Percentiles rank a stretch among this genome's conserved stretches.
These are phyloP conservation scores for Cochlearius cochlearius DNA, from an alignment of 2,113 vertebrate species.

Conservation along the genomic window DNA sequence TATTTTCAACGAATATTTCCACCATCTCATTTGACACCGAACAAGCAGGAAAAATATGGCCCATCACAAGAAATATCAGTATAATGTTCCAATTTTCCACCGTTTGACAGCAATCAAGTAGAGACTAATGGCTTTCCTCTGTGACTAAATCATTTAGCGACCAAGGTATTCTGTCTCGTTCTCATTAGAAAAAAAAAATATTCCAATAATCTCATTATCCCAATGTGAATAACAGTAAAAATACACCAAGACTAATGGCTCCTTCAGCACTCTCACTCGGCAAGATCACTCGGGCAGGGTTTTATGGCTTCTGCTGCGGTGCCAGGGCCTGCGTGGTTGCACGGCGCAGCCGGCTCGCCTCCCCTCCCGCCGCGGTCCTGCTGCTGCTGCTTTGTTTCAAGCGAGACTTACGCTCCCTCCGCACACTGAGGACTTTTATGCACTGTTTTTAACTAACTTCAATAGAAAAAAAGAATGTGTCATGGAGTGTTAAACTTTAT, in stretches of 20 bases:
- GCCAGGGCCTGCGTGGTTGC: neutral
- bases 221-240: conserved; percentile 83
- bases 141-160: conserved; percentile 82
- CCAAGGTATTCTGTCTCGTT: conserved; percentile 86
- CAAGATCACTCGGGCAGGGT: conserved; percentile 68
- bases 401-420: neutral
- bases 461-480: conserved; percentile 54
- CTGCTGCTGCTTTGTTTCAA: neutral
- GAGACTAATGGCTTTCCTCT: conserved; percentile 85
- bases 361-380: neutral
- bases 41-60: conserved; percentile 72
- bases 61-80: conserved; percentile 78
- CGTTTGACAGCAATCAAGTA: conserved; percentile 86
- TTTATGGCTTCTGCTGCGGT: neutral
- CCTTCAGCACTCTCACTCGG: conserved; percentile 37
- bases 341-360: neutral
- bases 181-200: conserved; percentile 86
- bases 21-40: conserved; percentile 43
- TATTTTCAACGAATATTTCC: conserved; percentile 19
- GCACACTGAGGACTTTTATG: conserved; percentile 43
- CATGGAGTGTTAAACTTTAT: conserved; percentile 81
- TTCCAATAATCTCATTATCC: conserved; percentile 87
- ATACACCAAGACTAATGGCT: conserved; percentile 81
- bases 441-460: conserved; percentile 63
- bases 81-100: conserved; percentile 82